These are phyloP conservation scores for Drosophila mojavensis DNA, from an alignment of 1,140 invertebrate species.

Conservation along the genomic window DNA sequence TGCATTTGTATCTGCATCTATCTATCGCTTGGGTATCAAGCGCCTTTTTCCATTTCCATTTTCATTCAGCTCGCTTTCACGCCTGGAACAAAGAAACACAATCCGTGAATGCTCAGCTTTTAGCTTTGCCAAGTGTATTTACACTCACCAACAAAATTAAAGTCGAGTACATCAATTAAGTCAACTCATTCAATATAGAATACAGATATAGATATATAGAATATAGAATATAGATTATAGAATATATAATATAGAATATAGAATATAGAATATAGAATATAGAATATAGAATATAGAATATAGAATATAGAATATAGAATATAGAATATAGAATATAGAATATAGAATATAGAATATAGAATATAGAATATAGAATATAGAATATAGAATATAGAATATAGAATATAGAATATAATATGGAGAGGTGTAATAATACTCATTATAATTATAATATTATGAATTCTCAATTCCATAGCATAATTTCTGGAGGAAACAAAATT, in stretches of 20 bases:
- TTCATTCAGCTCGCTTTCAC: conserved; percentile 58
- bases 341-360: not conserved
- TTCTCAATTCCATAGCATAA: conserved; percentile 3
- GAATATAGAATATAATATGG: not conserved
- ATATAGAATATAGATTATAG: not conserved
- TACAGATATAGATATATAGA: not conserved
- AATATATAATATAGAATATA: not conserved
- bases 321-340: not conserved
- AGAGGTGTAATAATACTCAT: not conserved
- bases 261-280: conserved; percentile 2
- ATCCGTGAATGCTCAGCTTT: conserved; percentile 73
- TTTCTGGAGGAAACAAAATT: not conserved
- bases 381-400: not conserved
- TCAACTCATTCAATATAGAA: not conserved
- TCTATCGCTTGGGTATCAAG: conserved; percentile 36
- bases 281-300: not conserved
- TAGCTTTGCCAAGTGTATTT: conserved; percentile 35
- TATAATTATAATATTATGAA: not conserved
- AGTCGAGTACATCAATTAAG: not conserved
- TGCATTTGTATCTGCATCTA: conserved; percentile 42
- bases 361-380: not conserved
- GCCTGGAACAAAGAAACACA: conserved; percentile 64
- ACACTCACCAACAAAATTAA: conserved; percentile 13
- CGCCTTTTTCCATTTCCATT: conserved; percentile 51
- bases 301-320: not conserved